These are phyloP conservation scores for Synanthedon vespiformis DNA, from an alignment of 2,888 invertebrate genomes.

Conservation along the genomic window DNA sequence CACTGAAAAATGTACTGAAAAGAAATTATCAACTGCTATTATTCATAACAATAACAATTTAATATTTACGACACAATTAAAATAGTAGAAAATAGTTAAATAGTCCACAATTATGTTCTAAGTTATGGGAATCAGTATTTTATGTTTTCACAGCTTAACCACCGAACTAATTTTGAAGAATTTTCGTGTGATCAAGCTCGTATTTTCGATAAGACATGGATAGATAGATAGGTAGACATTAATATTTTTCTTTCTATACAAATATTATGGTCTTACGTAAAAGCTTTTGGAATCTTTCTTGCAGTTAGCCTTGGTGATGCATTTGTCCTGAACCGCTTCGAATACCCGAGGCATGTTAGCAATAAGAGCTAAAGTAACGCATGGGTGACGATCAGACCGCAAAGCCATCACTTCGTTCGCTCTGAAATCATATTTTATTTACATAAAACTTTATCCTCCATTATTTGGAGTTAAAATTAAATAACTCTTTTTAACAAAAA, in stretches of 20 bases:
- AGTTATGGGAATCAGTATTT: no score
- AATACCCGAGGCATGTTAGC: slow-evolving; percentile 86
- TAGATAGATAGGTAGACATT: not conserved
- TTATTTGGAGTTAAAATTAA: not conserved
- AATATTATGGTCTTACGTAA: slow-evolving; percentile 72
- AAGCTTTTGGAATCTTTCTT: slow-evolving; percentile 87
- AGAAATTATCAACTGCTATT: no score
- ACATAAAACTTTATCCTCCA: not conserved
- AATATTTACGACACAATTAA: no score
- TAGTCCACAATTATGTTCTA: no score
- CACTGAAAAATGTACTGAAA: no score
- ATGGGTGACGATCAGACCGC: slow-evolving; percentile 82
- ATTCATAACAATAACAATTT: no score
- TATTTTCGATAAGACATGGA: no score
- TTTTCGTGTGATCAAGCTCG: no score
- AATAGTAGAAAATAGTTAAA: no score
- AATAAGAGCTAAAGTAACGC: slow-evolving; percentile 82
- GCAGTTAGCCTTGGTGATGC: slow-evolving; percentile 85
- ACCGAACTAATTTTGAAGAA: no score
- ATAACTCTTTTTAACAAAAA: no score
- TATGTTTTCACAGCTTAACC: no score
- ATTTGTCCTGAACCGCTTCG: slow-evolving; percentile 84
- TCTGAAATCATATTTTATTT: slow-evolving; percentile 36
- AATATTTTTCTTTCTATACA: not conserved
- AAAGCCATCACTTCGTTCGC: slow-evolving; percentile 81